Evolutionary conservation across 2,888 invertebrate genomes (phyloP).

Genomic region (Drosophila leonis): DNA sequence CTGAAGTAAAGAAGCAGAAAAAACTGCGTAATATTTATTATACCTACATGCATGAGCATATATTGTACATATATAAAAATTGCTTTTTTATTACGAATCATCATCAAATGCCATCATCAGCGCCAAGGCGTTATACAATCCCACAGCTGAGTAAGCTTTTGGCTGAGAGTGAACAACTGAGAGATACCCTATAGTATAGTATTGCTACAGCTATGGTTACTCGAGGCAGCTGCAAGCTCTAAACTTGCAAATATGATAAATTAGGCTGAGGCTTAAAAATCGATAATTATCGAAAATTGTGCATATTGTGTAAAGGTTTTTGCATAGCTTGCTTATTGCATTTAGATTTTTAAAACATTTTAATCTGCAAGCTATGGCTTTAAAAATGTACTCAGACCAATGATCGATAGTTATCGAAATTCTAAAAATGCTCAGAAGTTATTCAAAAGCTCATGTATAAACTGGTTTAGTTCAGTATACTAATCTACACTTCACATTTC

Average conservation of each 20-base stretch:
- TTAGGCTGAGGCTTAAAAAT: neutral
- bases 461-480: neutral
- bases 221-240: neutral
- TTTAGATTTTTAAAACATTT: neutral
- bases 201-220: too few relatives aligned
- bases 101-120: constrained; percentile 36
- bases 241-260: neutral
- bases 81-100: constrained; percentile 69
- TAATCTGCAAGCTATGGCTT: neutral
- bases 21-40: constrained; percentile 46
- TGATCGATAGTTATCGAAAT: neutral
- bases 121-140: constrained; percentile 39
- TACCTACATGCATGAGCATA: constrained; percentile 5
- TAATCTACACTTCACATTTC: neutral
- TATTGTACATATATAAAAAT: constrained; percentile 46
- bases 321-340: too few relatives aligned
- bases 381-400: neutral
- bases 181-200: neutral
- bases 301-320: neutral
- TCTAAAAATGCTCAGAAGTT: neutral
- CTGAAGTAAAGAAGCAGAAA: neutral
- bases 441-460: neutral
- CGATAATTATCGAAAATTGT: constrained; percentile 5
- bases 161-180: neutral
- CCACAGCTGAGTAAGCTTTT: neutral